A percentile compares a stretch with the other conserved stretches of the same genome.
Evolutionary conservation across 2,797 vertebrate genomes (phyloP).

Genomic region (Xiphorhynchus erythropygius): DNA sequence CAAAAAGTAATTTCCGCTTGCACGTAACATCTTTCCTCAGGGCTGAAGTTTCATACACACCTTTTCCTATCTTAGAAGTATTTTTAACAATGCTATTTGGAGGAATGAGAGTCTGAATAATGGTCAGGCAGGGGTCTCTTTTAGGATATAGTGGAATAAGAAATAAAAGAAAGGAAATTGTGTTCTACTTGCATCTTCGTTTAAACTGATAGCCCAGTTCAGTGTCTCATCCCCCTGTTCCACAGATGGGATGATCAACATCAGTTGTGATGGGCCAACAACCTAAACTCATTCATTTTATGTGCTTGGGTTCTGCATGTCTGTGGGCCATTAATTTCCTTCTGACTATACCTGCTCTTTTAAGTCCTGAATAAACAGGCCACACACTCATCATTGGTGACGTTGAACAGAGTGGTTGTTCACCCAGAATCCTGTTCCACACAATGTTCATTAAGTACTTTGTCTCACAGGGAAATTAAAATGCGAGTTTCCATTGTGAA

Average conservation of each 20-base stretch:
- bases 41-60: not conserved
- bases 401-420: not conserved
- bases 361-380: not conserved
- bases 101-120: not conserved
- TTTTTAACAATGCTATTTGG: not conserved
- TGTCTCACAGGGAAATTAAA: not conserved
- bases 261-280: not conserved
- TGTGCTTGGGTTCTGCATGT: not conserved
- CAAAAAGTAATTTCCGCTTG: slow-evolving; percentile 1
- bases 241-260: not conserved
- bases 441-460: not conserved
- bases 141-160: not conserved
- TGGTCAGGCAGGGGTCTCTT: not conserved
- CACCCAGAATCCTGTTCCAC: not conserved
- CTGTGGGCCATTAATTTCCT: not conserved
- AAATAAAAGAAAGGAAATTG: not conserved
- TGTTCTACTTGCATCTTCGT: not conserved
- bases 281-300: not conserved
- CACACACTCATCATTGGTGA: not conserved
- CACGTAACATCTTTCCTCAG: not conserved
- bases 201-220: not conserved
- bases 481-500: not conserved
- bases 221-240: not conserved
- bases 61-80: not conserved
- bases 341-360: not conserved